Evolutionary conservation across 1,140 invertebrate species (phyloP).

Genomic region (Ceratosolen solmsi): DNA sequence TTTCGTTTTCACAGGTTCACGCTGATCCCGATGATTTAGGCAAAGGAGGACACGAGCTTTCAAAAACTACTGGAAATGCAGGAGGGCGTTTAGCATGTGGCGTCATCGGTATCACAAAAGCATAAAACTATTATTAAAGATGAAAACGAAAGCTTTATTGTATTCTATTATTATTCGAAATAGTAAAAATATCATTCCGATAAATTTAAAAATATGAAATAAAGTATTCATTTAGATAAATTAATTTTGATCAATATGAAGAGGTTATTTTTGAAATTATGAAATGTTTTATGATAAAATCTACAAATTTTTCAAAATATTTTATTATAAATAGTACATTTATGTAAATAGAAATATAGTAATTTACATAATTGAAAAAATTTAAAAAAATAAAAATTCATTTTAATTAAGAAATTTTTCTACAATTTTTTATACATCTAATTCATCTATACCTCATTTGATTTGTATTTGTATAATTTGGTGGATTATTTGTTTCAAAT

Average conservation of each 20-base stretch:
- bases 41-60: constrained; percentile 92
- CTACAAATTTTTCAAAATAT: not conserved
- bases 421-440: too few relatives aligned
- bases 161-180: constrained; percentile 18
- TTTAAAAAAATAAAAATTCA: constrained; percentile 1
- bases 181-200: constrained; percentile 40
- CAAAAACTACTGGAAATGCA: constrained; percentile 97
- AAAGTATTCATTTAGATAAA: not conserved
- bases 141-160: constrained; percentile 30
- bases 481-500: too few relatives aligned
- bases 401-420: too few relatives aligned
- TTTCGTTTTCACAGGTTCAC: constrained; percentile 78
- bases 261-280: too few relatives aligned
- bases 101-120: constrained; percentile 91
- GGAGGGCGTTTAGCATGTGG: constrained; percentile 96
- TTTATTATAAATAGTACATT: constrained; percentile 20
- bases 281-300: not conserved
- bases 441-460: too few relatives aligned
- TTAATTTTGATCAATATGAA: constrained; percentile 22
- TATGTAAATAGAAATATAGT: constrained; percentile 15
- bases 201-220: too few relatives aligned
- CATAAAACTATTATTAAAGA: constrained; percentile 50
- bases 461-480: too few relatives aligned
- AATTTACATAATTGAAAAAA: constrained; percentile 12
- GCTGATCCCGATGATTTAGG: constrained; percentile 96